Evolutionary conservation across 2,797 vertebrate species (phyloP).

Genomic region (Poeciliopsis infans): DNA sequence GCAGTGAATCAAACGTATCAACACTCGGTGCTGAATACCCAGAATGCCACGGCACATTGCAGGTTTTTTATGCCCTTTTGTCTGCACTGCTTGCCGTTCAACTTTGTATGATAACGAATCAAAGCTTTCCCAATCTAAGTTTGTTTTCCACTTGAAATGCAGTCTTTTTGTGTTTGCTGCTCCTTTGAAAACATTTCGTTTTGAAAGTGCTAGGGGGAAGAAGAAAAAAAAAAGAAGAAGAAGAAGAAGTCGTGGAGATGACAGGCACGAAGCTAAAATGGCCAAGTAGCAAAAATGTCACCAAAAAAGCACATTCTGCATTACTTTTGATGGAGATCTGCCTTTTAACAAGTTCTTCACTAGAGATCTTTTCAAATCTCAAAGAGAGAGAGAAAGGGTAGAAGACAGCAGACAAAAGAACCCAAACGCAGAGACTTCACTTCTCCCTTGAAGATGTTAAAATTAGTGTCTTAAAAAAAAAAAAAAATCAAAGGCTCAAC

Average conservation of each 20-base stretch:
- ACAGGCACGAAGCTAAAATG: constrained; percentile 74
- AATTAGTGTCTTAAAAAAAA: constrained; percentile 79
- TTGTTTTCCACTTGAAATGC: constrained; percentile 74
- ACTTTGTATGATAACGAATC: constrained; percentile 70
- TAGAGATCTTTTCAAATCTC: constrained; percentile 70
- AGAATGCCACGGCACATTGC: constrained; percentile 54
- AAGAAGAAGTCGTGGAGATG: constrained; percentile 56
- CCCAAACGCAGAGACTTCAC: constrained; percentile 76
- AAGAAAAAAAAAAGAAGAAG: constrained; percentile 10
- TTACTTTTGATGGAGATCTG: constrained; percentile 71
- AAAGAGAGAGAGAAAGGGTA: constrained; percentile 71
- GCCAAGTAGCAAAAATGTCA: constrained; percentile 74
- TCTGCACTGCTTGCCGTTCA: constrained; percentile 57
- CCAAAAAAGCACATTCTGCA: constrained; percentile 69
- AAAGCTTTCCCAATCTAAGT: constrained; percentile 74
- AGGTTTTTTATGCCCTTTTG: constrained; percentile 36
- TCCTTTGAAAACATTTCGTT: constrained; percentile 67
- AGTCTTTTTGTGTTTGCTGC: constrained; percentile 57
- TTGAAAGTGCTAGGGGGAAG: constrained; percentile 36
- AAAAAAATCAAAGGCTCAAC: constrained; percentile 81
- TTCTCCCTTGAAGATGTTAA: constrained; percentile 82
- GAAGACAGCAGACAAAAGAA: constrained; percentile 80
- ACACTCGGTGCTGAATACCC: constrained; percentile 37
- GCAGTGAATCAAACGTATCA: constrained; percentile 50
- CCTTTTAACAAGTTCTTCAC: constrained; percentile 76